These are phyloP conservation scores for Enteromius thamalakanensis DNA, from an alignment of 2,797 vertebrate genomes.

Conservation along the genomic window DNA sequence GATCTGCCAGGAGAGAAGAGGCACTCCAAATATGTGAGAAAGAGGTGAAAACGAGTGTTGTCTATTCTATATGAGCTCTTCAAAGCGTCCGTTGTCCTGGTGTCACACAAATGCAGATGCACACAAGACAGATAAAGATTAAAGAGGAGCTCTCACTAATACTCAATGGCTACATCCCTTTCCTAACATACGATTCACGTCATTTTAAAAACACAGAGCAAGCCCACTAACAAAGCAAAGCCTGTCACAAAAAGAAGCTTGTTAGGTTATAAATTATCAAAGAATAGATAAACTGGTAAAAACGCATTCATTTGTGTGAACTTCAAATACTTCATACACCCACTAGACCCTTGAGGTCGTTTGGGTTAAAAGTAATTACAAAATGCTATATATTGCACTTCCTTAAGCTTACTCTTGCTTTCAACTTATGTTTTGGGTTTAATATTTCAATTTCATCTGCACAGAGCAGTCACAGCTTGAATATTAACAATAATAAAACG, in stretches of 20 bases:
- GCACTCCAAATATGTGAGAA: slow-evolving; percentile 78
- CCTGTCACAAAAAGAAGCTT: neutral
- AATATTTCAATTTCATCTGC: slow-evolving; percentile 68
- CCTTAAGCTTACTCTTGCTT: slow-evolving; percentile 18
- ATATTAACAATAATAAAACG: slow-evolving; percentile 77
- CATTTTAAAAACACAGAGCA: neutral
- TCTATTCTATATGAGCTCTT: slow-evolving; percentile 77
- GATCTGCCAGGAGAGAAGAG: slow-evolving; percentile 77
- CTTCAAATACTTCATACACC: neutral
- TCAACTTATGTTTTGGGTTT: slow-evolving; percentile 67
- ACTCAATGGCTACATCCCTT: slow-evolving; percentile 71
- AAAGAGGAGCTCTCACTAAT: slow-evolving; percentile 62
- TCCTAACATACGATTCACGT: slow-evolving; percentile 56
- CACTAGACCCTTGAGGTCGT: slow-evolving; percentile 1
- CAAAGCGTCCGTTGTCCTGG: slow-evolving; percentile 68
- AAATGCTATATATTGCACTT: slow-evolving; percentile 11
- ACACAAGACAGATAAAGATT: slow-evolving; percentile 41
- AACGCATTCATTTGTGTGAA: neutral
- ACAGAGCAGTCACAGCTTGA: slow-evolving; percentile 67
- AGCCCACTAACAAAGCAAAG: neutral
- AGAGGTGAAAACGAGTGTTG: slow-evolving; percentile 72
- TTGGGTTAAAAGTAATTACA: slow-evolving; percentile 32
- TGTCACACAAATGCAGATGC: slow-evolving; percentile 31
- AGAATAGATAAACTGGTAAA: neutral
- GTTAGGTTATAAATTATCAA: neutral